Conservation (phyloP, 2,113 vertebrate genomes). For the Sorex fumeus region DNA sequence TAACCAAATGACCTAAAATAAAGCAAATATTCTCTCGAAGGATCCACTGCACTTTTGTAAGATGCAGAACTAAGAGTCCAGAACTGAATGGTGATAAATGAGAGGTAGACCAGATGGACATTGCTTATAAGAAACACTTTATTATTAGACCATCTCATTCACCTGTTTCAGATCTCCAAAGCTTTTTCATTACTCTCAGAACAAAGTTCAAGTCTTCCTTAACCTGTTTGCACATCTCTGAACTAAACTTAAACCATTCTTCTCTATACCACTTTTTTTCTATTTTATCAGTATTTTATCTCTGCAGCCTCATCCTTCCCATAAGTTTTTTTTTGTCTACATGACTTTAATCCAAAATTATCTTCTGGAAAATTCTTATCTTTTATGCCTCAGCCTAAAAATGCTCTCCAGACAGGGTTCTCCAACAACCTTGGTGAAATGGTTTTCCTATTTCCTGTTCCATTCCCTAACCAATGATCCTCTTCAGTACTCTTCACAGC, state of each 20-base stretch:
- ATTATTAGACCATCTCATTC: too few species aligned
- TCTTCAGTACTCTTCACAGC: background rate
- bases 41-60: background rate
- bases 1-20: background rate
- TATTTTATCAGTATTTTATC: too few species aligned
- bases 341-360: background rate
- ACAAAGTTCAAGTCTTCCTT: accelerated
- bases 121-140: background rate
- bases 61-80: background rate
- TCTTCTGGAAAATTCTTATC: background rate
- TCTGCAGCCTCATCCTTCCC: background rate
- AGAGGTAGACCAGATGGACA: too few species aligned
- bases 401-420: background rate
- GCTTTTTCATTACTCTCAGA: background rate
- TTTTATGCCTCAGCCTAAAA: background rate
- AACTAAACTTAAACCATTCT: accelerated
- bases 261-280: too few species aligned
- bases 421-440: background rate
- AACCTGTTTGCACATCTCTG: background rate
- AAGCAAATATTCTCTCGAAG: background rate
- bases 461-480: background rate
- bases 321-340: background rate
- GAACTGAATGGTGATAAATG: background rate
- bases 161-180: background rate
- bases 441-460: background rate